These are phyloP conservation scores for Chrysocyon brachyurus DNA, from an alignment of 2,797 vertebrate species.

Conservation along the genomic window DNA sequence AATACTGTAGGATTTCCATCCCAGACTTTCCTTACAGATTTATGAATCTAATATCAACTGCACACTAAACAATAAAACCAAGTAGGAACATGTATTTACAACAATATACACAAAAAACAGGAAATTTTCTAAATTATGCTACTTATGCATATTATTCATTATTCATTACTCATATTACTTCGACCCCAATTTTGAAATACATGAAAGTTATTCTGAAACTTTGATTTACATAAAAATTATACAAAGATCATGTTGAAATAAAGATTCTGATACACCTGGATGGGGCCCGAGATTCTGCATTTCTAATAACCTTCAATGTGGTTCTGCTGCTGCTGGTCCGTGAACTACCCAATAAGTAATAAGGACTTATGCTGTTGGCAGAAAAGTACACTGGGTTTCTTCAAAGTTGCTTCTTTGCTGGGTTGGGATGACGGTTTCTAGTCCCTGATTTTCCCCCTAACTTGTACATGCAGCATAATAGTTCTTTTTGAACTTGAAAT, in stretches of 20 bases:
- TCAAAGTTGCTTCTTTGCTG: background rate
- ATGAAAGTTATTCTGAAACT: background rate
- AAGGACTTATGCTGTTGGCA: no score
- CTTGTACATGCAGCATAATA: background rate
- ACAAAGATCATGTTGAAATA: background rate
- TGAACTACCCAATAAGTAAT: background rate
- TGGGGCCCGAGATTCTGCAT: background rate
- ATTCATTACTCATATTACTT: background rate
- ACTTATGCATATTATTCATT: background rate
- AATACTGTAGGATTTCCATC: background rate
- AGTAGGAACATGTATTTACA: background rate
- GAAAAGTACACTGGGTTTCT: background rate
- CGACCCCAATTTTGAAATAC: background rate
- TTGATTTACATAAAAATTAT: background rate
- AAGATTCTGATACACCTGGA: background rate
- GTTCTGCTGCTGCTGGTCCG: background rate
- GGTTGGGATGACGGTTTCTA: background rate
- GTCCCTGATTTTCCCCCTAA: background rate
- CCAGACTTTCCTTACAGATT: background rate
- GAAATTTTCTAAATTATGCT: background rate
- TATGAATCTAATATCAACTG: background rate
- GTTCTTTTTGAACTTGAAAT: background rate
- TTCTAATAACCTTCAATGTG: background rate
- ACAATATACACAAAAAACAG: background rate
- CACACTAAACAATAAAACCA: background rate